Conservation (phyloP, 1,140 invertebrate species). For the Lepidotrigona ventralis region DNA sequence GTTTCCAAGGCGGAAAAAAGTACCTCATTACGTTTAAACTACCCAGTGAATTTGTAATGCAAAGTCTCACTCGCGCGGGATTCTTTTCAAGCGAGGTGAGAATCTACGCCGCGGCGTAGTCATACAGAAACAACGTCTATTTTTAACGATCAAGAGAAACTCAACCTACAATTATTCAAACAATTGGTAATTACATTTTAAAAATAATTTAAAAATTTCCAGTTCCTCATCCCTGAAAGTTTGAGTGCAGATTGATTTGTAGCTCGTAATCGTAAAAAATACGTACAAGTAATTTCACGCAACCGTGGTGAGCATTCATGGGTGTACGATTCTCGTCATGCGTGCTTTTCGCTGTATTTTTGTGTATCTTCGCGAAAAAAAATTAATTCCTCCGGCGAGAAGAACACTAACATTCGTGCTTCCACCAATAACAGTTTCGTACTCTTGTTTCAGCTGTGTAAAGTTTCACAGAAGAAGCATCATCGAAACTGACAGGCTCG, state of each 20-base stretch:
- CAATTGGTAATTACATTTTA: background rate
- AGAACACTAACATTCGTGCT: conserved; percentile 13
- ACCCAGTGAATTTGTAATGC: background rate
- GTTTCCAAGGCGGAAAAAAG: background rate
- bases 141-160: no score
- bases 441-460: conserved; percentile 56
- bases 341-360: conserved; percentile 59
- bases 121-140: no score
- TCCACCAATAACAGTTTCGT: conserved; percentile 54
- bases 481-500: background rate
- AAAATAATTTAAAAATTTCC: background rate
- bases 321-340: conserved; percentile 19
- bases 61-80: background rate
- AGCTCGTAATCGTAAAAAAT: background rate
- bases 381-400: conserved; percentile 64
- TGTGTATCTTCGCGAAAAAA: conserved; percentile 66
- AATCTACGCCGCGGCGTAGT: no score
- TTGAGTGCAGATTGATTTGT: background rate
- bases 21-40: conserved; percentile 12
- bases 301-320: no score
- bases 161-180: background rate
- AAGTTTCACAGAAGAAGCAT: conserved; percentile 43
- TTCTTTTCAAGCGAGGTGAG: background rate
- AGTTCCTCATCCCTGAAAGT: background rate
- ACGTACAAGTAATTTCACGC: no score